Percentiles rank a stretch among this genome's conserved stretches.
These are phyloP conservation scores for Drosophila neocordata DNA, from an alignment of 1,140 invertebrate genomes.

Conservation along the genomic window DNA sequence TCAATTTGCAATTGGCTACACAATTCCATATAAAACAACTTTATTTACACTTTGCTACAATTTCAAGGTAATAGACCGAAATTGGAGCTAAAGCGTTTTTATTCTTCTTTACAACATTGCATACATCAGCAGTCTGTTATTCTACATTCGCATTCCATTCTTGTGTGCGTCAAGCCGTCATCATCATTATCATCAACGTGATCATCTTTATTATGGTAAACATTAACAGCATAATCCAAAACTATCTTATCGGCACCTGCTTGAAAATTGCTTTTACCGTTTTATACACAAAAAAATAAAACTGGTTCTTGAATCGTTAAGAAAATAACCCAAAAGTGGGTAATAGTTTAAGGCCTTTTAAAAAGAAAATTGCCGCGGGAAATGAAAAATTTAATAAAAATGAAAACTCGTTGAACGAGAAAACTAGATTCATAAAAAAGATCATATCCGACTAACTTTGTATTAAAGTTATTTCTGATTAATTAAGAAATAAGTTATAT, in stretches of 20 bases:
- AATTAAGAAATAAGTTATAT: not conserved
- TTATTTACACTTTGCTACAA: conserved; percentile 11
- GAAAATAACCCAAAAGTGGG: conserved; percentile 8
- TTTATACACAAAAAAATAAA: not conserved
- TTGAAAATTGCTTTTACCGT: conserved; percentile 6
- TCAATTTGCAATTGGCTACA: conserved; percentile 13
- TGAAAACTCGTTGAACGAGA: not conserved
- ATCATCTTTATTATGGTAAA: not conserved
- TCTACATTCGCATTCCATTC: not conserved
- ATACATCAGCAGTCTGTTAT: not conserved
- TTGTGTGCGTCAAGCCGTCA: conserved; percentile 1
- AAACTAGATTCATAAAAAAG: not conserved
- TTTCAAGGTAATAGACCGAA: conserved; percentile 17
- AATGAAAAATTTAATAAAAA: conserved; percentile 1
- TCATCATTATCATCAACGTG: not conserved
- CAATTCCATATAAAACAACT: conserved; percentile 11
- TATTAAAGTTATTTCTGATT: not conserved
- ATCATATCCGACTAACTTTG: conserved; percentile 1
- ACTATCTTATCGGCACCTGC: conserved; percentile 10
- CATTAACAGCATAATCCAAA: conserved; percentile 12
- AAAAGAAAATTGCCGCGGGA: conserved; percentile 2
- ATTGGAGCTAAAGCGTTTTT: conserved; percentile 14
- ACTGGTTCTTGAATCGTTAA: conserved; percentile 9
- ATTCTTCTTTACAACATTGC: not conserved
- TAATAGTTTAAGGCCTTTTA: conserved; percentile 10